Conservation (phyloP, 2,888 invertebrate genomes). For the Shargacucullia verbasci region DNA sequence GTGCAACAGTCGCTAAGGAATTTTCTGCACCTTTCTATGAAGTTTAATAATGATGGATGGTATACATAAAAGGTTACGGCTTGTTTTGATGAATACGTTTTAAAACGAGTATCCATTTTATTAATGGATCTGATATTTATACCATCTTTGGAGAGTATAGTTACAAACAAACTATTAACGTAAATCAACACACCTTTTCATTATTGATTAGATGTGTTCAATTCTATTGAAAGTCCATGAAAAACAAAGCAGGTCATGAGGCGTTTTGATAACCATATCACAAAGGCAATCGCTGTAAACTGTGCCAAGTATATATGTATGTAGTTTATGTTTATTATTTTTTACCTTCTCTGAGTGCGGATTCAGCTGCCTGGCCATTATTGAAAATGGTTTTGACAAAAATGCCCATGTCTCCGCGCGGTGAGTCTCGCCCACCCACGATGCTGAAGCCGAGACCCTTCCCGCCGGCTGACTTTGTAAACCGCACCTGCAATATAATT, state of each 20-base stretch:
- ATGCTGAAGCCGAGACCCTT: constrained; percentile 97
- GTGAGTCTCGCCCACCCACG: constrained; percentile 96
- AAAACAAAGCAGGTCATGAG: background rate
- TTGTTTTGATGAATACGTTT: background rate
- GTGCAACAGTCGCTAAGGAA: constrained; percentile 62
- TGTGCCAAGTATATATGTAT: background rate
- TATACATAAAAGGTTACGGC: constrained; percentile 24
- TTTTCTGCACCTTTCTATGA: constrained; percentile 48
- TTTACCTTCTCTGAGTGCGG: constrained; percentile 94
- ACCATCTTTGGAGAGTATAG: background rate
- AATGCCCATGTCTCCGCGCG: constrained; percentile 95
- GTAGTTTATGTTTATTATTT: too few relatives aligned
- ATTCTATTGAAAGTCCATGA: constrained; percentile 2
- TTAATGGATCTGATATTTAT: constrained; percentile 2
- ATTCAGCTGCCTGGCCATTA: constrained; percentile 95
- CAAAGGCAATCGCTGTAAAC: background rate
- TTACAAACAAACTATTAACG: background rate
- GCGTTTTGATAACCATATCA: constrained; percentile 7
- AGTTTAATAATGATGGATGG: constrained; percentile 21
- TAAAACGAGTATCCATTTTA: background rate
- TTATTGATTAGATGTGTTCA: background rate
- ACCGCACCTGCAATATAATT: constrained; percentile 85
- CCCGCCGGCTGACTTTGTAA: constrained; percentile 94
- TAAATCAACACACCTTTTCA: background rate
- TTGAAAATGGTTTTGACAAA: constrained; percentile 96